Base-by-base conservation (phyloP, 2,797 vertebrate species). In the Lindbergichthys nudifrons region DNA sequence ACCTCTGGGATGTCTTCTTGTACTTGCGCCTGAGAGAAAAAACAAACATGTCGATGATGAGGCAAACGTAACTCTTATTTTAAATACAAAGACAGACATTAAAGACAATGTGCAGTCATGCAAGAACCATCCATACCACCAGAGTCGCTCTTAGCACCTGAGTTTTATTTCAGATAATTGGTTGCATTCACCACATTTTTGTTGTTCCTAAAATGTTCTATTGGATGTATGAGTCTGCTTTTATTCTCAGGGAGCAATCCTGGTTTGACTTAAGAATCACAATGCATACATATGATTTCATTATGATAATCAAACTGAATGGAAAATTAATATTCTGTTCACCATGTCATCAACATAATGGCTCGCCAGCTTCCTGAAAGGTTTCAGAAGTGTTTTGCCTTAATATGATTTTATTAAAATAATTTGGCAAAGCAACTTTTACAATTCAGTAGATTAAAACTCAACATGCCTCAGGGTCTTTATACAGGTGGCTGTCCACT, bases 1-100 rank as follows among this genome's bases (percentile, higher is more conserved):
- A 99, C 98, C 98, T 98, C 95, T 99, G 98, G 76, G 98, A 99
- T 3, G 97, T 98, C 96, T 98, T 99, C 97, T 98, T 99, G 87
- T 99, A 99, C 94, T 99, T 99, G 93, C 97, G 97, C 96, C 97
- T 98, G 89, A 21, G 86, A 85, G 77, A 90, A 42, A 89, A 79
- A 89, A 85, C 70, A 92, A 86, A 93, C 70, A 91, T 48, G 65
- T 65, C 59, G 53, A 72, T 2, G 71, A 67, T 89, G 70, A 89
- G 77, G 66, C 18, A 65, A 1, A 65, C 36, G 46, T 69, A 26
- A 23, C 1, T 56, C 46, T 30, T 41, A 46, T 14, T 42, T 39
- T 16, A 64, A n/a, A 39, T 39, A 51, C 13, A 76, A 15, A 46
- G 14, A 70, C 36, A 32, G 48, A 52, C 66, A 65, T 11, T 39